Percentiles rank a stretch among this genome's conserved stretches.
phyloP scores from a whole-genome alignment of 1,140 invertebrate genomes.

The Drosophila serrata region DNA sequence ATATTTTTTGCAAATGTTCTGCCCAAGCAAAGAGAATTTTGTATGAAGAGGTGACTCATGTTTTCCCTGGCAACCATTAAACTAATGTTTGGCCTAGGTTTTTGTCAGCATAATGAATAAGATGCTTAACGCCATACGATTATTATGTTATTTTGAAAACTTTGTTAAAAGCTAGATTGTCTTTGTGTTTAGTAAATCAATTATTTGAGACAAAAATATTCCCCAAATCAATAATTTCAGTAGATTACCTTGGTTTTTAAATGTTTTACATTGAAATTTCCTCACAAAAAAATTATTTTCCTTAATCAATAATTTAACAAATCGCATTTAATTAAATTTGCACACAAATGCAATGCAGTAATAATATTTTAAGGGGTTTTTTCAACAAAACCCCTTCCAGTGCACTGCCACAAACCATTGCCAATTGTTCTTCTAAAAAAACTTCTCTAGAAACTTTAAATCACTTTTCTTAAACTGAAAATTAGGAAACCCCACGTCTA shows the following conservation, averaged over 20 bases:
- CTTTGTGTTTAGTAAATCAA: background rate
- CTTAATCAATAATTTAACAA: background rate
- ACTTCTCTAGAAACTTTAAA: background rate
- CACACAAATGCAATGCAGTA: background rate
- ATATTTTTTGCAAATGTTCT: conserved; percentile 12
- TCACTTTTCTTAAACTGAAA: background rate
- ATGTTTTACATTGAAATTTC: too few relatives aligned
- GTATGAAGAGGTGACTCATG: background rate
- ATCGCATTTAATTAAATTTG: background rate
- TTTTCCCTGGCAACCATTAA: background rate
- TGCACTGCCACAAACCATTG: conserved; percentile 13
- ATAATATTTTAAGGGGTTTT: background rate
- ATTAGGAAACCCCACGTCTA: conserved; percentile 3
- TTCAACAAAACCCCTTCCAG: background rate
- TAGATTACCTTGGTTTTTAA: too few relatives aligned
- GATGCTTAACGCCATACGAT: background rate
- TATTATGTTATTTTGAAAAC: background rate
- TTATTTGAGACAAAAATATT: background rate
- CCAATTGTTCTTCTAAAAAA: background rate
- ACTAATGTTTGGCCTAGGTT: background rate
- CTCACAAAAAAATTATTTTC: too few relatives aligned
- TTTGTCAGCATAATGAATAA: background rate
- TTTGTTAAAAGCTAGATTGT: background rate
- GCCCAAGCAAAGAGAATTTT: conserved; percentile 3
- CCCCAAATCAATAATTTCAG: background rate